Evolutionary conservation across 2,113 vertebrate genomes (phyloP).

Genomic region (Myotis davidii): DNA sequence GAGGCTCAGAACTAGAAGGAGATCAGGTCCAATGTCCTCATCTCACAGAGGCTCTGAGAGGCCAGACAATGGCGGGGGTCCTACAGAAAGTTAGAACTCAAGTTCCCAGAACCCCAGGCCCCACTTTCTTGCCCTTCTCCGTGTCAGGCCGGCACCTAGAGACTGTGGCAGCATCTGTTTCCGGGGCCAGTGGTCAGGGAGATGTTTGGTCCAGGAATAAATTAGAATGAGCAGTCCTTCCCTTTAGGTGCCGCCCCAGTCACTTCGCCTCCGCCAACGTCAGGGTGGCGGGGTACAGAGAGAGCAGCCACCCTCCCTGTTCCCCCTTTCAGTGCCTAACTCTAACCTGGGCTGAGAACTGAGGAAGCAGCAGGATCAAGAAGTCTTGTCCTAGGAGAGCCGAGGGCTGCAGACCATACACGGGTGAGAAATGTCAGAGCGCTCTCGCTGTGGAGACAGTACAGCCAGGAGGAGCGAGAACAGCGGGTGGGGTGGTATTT

Average conservation of each 20-base stretch:
- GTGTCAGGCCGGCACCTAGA: neutral
- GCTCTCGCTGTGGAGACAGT: neutral
- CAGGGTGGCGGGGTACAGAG: neutral
- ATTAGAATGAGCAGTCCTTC: neutral
- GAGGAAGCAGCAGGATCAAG: neutral
- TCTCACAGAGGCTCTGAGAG: neutral
- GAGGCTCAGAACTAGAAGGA: neutral
- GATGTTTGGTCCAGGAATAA: neutral
- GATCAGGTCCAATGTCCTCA: too few species aligned
- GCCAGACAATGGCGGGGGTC: neutral
- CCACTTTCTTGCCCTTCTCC: neutral
- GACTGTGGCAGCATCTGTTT: fast-evolving
- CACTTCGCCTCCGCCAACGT: fast-evolving
- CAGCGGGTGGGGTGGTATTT: fast-evolving
- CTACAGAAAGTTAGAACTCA: neutral
- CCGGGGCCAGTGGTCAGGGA: fast-evolving
- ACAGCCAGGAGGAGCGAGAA: neutral
- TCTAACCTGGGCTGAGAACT: neutral
- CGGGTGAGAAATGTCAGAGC: neutral
- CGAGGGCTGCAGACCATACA: neutral
- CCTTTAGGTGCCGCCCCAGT: too few species aligned
- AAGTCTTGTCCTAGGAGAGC: neutral
- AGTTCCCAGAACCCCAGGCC: neutral
- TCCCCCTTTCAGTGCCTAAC: neutral
- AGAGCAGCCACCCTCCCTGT: neutral